Evolutionary conservation across 1,140 invertebrate species (phyloP).

Genomic region (Caenorhabditis tropicalis): DNA sequence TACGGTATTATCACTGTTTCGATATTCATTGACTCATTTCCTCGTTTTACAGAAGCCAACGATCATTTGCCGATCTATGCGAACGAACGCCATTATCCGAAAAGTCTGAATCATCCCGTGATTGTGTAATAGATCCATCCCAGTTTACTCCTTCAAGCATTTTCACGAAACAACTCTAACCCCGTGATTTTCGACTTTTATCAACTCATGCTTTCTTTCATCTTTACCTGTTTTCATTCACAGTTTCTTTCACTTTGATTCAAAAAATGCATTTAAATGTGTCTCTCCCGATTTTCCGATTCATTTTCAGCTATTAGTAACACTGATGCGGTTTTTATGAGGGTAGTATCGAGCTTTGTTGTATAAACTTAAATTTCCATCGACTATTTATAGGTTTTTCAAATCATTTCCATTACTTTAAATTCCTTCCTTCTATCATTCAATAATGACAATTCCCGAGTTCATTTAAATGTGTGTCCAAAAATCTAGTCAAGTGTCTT

Average conservation of each 20-base stretch:
- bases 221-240: background rate
- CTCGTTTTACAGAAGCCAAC: constrained; percentile 18
- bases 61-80: constrained; percentile 36
- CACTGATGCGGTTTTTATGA: background rate
- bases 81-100: constrained; percentile 38
- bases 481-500: constrained; percentile 28
- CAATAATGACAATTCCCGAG: background rate
- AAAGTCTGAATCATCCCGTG: constrained; percentile 41
- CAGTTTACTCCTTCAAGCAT: constrained; percentile 9
- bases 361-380: background rate
- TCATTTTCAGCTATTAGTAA: constrained; percentile 7
- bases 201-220: background rate
- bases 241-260: background rate
- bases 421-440: background rate
- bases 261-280: background rate
- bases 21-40: background rate
- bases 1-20: background rate
- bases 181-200: background rate
- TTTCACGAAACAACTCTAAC: constrained; percentile 33
- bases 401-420: background rate
- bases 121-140: constrained; percentile 32
- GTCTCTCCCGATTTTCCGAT: background rate
- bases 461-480: constrained; percentile 31
- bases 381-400: background rate
- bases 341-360: constrained; percentile 35